Percentiles rank a stretch among this genome's conserved stretches.
phyloP scores from a whole-genome alignment of 2,888 invertebrate genomes.

The Ecdyonurus torrentis region DNA sequence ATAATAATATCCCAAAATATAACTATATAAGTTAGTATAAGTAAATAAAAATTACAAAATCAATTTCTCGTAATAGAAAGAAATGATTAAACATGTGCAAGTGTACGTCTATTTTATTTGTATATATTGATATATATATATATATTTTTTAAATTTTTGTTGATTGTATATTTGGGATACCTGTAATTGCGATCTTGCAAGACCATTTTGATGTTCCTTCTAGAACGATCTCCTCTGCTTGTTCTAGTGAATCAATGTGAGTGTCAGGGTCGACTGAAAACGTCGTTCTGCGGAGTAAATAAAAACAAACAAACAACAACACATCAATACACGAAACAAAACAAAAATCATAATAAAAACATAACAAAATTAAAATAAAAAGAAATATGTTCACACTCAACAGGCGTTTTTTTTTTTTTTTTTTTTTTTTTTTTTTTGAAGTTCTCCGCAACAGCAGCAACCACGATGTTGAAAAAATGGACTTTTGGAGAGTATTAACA shows the following conservation, averaged over 20 bases:
- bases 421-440: no score
- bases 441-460: not conserved
- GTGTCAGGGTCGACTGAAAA: conserved; percentile 95
- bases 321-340: conserved; percentile 16
- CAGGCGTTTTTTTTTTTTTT: no score
- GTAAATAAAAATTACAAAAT: no score
- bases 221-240: conserved; percentile 93
- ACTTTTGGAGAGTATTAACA: no score
- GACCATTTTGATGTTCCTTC: conserved; percentile 99
- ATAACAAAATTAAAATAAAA: no score
- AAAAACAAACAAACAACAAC: conserved; percentile 13
- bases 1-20: no score
- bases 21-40: no score
- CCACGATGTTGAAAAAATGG: not conserved
- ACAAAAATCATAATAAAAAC: conserved; percentile 12
- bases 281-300: conserved; percentile 61
- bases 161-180: conserved; percentile 47
- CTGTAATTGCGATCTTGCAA: conserved; percentile 99
- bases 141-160: conserved; percentile 8
- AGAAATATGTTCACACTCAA: no score
- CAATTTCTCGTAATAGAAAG: no score
- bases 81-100: no score
- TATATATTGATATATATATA: no score
- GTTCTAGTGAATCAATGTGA: conserved; percentile 94
- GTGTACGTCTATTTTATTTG: not conserved